Base-by-base conservation (phyloP, 2,797 vertebrate species). In the Nyctalus aviator region DNA sequence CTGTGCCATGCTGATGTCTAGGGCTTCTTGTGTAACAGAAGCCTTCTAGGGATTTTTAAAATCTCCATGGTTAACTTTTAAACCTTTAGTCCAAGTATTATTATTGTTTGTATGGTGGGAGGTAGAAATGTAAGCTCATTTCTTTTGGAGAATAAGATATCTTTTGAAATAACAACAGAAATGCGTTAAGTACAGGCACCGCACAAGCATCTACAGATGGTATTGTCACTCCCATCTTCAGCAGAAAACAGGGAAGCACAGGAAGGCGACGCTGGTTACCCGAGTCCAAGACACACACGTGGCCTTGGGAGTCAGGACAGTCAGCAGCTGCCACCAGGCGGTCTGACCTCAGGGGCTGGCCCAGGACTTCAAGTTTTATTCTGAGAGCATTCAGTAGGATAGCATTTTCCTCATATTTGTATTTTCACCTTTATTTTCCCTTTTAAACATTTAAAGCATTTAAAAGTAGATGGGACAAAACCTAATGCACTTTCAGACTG, bases 361-460 rank as follows among this genome's bases (percentile, higher is more conserved):
- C 27, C 48, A 88, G 84, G 62, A 79, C 82, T 59, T 66, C 59
- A 53, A 66, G 37, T 7, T 53, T 77, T 59, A 57, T 59, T 87
- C 18, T 71, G 12, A 90, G 27, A 92, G 14, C 72, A 72, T 73
- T 86, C 88, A 83, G 25, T 62, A 71, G 46, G 35, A 64, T 55
- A 81, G n/a, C 3, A 13, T 72, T 90, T 85, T 88, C 27, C 44
- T 93, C 41, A 37, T 44, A 83, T 62, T 72, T 71, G 10, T 53
- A 46, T 75, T 91, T 94, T 93, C n/a, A 46, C 50, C 7, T 72
- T 90, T 84, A 69, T 85, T 92, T 84, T 44, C 23, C 23, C 41
- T 88, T 88, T 68, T 62, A 86, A 95, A 95, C 41, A 84, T 88
- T 68, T 62, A 86, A 94, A 95, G 69, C 59, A 94, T 77, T 96